Evolutionary conservation across 2,797 vertebrate genomes (phyloP).

Genomic region (Bufotes viridis): DNA sequence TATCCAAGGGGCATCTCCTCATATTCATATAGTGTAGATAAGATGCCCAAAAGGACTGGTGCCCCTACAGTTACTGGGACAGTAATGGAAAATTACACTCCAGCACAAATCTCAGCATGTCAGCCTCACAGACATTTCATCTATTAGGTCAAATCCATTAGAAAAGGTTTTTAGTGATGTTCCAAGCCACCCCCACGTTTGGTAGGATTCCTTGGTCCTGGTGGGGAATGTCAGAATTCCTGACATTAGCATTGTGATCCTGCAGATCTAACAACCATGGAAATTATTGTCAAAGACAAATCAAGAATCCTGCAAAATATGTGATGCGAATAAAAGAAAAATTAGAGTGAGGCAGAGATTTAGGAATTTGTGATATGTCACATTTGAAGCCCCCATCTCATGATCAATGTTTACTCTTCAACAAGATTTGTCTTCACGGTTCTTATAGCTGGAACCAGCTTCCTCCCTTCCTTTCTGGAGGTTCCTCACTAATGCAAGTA

Average conservation of each 20-base stretch:
- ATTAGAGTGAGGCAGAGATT: background rate
- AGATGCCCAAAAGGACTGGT: no score
- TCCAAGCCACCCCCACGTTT: background rate
- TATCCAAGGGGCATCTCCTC: no score
- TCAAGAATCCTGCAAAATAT: background rate
- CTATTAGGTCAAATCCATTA: background rate
- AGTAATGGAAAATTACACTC: background rate
- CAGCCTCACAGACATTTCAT: background rate
- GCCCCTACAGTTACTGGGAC: background rate
- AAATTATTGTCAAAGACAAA: background rate
- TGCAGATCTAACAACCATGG: constrained; percentile 8
- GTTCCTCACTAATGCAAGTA: background rate
- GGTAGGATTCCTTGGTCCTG: background rate
- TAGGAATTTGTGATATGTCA: background rate
- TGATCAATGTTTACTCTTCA: background rate
- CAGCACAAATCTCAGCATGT: background rate
- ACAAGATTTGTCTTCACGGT: background rate
- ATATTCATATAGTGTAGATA: no score
- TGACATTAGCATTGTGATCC: background rate
- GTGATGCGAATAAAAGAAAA: background rate
- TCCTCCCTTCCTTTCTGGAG: background rate
- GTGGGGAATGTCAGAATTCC: constrained; percentile 1
- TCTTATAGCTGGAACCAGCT: background rate
- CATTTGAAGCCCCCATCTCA: background rate
- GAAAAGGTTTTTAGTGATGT: background rate